Evolutionary conservation across 2,888 invertebrate genomes (phyloP).

Genomic region (Cephus spinipes): DNA sequence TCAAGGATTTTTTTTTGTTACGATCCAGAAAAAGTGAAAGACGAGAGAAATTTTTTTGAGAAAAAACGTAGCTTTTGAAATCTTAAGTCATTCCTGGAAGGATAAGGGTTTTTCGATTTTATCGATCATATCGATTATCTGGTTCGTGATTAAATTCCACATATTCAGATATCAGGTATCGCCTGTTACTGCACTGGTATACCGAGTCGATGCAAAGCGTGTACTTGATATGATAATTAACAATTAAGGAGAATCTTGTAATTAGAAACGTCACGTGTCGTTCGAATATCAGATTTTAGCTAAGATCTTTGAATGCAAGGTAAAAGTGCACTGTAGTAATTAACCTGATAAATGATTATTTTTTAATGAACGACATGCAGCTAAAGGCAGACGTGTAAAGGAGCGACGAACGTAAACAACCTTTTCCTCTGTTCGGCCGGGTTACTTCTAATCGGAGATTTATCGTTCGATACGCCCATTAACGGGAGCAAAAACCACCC

Average conservation of each 20-base stretch:
- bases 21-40: neutral
- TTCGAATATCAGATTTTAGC: neutral
- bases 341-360: neutral
- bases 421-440: neutral
- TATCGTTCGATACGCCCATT: conserved; percentile 36
- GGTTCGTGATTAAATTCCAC: neutral
- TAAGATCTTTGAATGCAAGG: neutral
- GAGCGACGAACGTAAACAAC: neutral
- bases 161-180: no score
- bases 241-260: no score
- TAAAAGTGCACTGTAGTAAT: neutral
- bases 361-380: neutral
- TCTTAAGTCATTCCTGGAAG: neutral
- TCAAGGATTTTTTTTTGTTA: neutral
- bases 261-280: neutral
- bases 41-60: neutral
- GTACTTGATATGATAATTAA: no score
- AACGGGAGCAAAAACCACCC: conserved; percentile 33
- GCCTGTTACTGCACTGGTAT: no score
- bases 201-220: no score
- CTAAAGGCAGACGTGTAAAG: neutral
- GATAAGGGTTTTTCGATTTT: neutral
- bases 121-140: neutral
- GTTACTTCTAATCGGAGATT: conserved; percentile 42
- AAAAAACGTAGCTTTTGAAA: neutral